Conservation (phyloP, 1,140 invertebrate species). For the Elymnias hypermnestra region DNA sequence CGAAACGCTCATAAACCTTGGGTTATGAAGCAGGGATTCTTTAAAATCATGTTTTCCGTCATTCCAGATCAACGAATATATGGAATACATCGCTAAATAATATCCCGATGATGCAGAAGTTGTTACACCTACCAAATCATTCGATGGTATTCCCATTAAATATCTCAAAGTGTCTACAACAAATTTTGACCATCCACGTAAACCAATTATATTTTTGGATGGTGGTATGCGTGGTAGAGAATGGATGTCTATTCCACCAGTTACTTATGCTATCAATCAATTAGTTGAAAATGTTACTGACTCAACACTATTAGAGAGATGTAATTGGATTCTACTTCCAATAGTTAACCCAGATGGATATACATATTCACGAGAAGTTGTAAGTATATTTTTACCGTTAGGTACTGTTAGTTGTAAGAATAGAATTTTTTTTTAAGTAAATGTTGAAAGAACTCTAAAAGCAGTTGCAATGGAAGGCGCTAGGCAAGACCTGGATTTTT, state of each 20-base stretch:
- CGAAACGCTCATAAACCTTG: no score
- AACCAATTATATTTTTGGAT: slow-evolving; percentile 32
- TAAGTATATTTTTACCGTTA: no score
- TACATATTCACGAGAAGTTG: slow-evolving; percentile 38
- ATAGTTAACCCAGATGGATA: slow-evolving; percentile 78
- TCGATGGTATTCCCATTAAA: slow-evolving; percentile 69
- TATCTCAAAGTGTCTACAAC: slow-evolving; percentile 74
- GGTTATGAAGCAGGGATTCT: no score
- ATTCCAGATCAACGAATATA: slow-evolving; percentile 69
- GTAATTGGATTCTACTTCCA: slow-evolving; percentile 70
- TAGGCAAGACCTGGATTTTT: no score
- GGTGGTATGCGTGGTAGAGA: slow-evolving; percentile 76
- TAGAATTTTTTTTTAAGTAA: no score
- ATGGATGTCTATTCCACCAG: slow-evolving; percentile 80
- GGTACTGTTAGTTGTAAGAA: no score
- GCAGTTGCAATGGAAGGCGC: no score
- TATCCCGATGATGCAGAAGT: slow-evolving; percentile 60
- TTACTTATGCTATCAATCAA: slow-evolving; percentile 80
- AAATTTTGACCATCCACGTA: slow-evolving; percentile 66
- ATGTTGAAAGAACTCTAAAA: no score
- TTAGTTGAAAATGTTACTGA: slow-evolving; percentile 78
- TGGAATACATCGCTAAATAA: slow-evolving; percentile 58
- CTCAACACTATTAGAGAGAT: slow-evolving; percentile 53
- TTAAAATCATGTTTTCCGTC: background rate
- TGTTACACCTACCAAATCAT: slow-evolving; percentile 39